Base-by-base conservation (phyloP, 2,888 invertebrate genomes). In the Leuctra nigra region DNA sequence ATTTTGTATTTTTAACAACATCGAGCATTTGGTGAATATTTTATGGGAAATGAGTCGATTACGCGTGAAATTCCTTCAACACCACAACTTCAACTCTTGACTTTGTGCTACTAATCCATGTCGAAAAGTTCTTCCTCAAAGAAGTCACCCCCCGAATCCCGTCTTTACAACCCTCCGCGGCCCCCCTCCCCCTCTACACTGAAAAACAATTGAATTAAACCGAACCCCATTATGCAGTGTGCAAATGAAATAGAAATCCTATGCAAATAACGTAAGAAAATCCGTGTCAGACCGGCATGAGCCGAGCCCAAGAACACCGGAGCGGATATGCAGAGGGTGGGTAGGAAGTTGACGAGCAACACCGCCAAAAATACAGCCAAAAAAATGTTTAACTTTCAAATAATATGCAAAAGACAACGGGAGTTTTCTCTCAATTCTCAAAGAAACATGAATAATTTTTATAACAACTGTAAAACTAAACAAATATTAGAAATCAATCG, bases 201-300 rank as follows among this genome's bases (percentile, higher is more conserved):
- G 69, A 67, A 69, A 70, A 72, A 73, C 73, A 73, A 73, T 73
- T 73, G 73, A 73, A 73, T 73, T 73, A 73, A 73, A 73, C 72
- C 72, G 72, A 69, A 71, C 54, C 48, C 58, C 63, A 63, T 74
- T 73, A 75, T 74, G 73, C 73, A 72, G 73, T 74, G 73, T 75
- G 75, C 73, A 75, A 75, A 75, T 75, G 74, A 74, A 75, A 75
- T 75, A 74, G 74, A 74, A 74, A 73, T 73, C 74, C 72, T 73
- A 75, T 75, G 75, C 74, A 74, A 75, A 75, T 75, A 59, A 56
- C 55, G 57, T 53, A 54, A 59, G 61, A 59, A 61, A 61, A 60
- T 54, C 58, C 58, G 59, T 55, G 50, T 50, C 54, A 52, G 55
- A 56, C 25, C 16, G 36, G 22, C 25, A 39, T 44, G 29, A 29